Evolutionary conservation across 2,113 vertebrate genomes (phyloP), one percentile per base, ranked within the genome.

Genomic region (Proterorhinus semilunaris): DNA sequence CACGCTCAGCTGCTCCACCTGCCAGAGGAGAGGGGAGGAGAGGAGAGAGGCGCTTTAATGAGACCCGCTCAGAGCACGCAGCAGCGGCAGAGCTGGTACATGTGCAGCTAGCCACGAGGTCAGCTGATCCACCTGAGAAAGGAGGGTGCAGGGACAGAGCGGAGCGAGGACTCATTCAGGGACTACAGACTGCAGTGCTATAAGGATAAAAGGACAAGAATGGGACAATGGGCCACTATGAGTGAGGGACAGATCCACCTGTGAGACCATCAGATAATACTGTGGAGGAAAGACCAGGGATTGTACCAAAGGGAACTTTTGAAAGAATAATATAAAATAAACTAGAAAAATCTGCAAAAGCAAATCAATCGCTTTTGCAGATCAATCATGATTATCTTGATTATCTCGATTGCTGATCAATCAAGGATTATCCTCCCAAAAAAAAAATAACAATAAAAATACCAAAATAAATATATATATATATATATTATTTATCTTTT

Each of bases 1-100:
- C 72, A 91, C 89, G 84, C 90, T 94, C 91, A 98, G 90, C 87
- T 94, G 94, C 78, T 96, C 94, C 86, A 98, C 93, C 97, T 98
- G 84, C 79, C 72, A 55, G 17, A 55, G 53, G 17, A 55, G 53
- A 55, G 53, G 53, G 36, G 42, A 58, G 52, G 46, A 36, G 65
- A 69, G 53, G n/a, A 42, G 61, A 48, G 51, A 21, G 68, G 15
- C 46, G 0, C 8, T 79, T 89, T 84, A 82, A 74, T 76, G 71
- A 79, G 77, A 85, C 51, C 68, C 21, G 43, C 66, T 74, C 46
- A 69, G 44, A 78, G 74, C 65, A 63, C 59, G 65, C 76, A 9
- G 74, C 81, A 50, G 81, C 84, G 80, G 72, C 71, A 50, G 83
- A 83, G 85, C 85, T 74, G 81, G 54, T 74, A 76, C 65, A 86